Base-by-base conservation (phyloP, 64 coral and sea anemone species). In the Actinia equina region DNA sequence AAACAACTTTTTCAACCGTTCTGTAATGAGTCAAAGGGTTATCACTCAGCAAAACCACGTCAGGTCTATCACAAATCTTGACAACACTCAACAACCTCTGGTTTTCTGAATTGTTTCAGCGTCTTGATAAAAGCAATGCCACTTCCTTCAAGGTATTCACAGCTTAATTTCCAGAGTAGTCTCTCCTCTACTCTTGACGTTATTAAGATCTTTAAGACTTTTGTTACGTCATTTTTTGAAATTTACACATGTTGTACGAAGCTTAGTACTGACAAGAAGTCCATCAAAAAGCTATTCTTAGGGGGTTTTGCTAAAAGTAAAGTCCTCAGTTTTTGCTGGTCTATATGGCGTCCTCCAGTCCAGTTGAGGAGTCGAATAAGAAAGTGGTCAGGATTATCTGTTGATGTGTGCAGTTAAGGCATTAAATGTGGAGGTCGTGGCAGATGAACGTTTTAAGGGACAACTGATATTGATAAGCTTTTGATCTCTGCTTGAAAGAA, bases 391-490 rank as follows among this genome's bases (percentile, higher is more conserved):
- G 44, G 78, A 81, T 81, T 81, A 81, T 81, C 78, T 81, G 78
- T 81, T 81, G 78, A 81, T 81, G 41, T 81, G 78, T 81, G 78
- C 49, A 81, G 78, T 81, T 81, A 81, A 52, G 78, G 78, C 49
- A 81, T 81, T 81, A 81, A 49, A 81, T 17, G 78, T 49, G 78
- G 78, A 23, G 78, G 78, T 81, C 78, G 78, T 81, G 78, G 43
- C 78, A 81, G 78, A 81, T 81, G 78, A 81, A 52, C 78, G 78
- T 44, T 81, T 81, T 49, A 19, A 81, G 78, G 78, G 78, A 81
- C 78, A 81, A 81, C 78, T 49, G 78, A 81, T 79, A 79, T 81
- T 81, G 78, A 81, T 81, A 81, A 81, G 78, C 78, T 81, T 81
- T 52, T 81, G 78, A 81, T 81, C 78, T 81, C 78, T 49, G 78